phyloP scores from a whole-genome alignment of 2,797 vertebrate genomes.

The Pelobates cultripes region DNA sequence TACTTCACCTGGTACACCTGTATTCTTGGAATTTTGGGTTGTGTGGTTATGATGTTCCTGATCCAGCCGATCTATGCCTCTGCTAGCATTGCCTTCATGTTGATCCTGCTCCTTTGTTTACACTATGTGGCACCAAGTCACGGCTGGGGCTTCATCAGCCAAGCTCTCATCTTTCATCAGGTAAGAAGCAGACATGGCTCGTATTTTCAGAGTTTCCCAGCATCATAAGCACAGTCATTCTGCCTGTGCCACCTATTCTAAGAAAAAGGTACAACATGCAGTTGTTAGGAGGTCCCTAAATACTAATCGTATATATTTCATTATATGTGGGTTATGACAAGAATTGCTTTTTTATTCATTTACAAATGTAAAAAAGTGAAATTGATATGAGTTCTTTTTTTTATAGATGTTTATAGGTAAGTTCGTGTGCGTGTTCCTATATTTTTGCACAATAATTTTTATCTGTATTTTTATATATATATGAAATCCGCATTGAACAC shows the following conservation, averaged over 20 bases:
- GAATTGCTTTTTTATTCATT: too few species aligned
- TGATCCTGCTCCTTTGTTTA: conserved; percentile 85
- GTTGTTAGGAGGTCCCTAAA: too few species aligned
- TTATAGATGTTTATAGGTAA: too few species aligned
- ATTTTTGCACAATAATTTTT: neutral
- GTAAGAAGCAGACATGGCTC: conserved; percentile 62
- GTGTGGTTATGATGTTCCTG: conserved; percentile 88
- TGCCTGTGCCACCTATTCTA: too few species aligned
- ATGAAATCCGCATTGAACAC: neutral
- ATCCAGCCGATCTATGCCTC: conserved; percentile 89
- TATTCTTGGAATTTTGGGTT: conserved; percentile 83
- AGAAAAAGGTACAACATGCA: too few species aligned
- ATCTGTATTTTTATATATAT: neutral
- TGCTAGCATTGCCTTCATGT: conserved; percentile 85
- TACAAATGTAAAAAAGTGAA: too few species aligned
- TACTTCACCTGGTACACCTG: conserved; percentile 92
- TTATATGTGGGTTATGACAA: too few species aligned
- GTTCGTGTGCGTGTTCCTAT: too few species aligned
- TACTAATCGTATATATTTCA: too few species aligned
- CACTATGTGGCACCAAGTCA: conserved; percentile 90
- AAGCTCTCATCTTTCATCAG: conserved; percentile 94
- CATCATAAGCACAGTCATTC: neutral
- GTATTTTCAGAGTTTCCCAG: neutral
- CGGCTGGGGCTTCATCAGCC: conserved; percentile 93
- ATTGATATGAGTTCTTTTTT: too few species aligned